Conservation (phyloP, 2,113 vertebrate species). For the Pavo muticus region DNA sequence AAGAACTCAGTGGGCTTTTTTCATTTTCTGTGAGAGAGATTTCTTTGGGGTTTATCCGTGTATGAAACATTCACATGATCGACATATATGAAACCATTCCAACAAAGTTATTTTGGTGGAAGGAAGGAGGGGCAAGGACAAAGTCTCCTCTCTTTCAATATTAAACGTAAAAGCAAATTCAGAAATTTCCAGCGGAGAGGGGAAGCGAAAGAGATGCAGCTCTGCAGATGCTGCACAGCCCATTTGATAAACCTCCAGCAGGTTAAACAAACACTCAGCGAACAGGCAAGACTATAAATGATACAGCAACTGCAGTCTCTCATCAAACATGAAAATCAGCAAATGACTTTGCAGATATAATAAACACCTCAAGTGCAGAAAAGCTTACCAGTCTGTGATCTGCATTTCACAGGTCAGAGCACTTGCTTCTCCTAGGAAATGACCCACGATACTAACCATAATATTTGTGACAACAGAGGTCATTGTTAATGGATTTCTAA, state of each 20-base stretch:
- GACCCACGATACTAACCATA: background rate
- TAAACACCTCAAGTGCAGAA: constrained; percentile 46
- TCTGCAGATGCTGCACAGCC: constrained; percentile 30
- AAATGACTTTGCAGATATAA: constrained; percentile 56
- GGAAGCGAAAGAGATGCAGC: constrained; percentile 2
- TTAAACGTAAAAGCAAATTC: background rate
- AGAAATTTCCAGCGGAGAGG: background rate
- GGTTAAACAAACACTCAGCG: constrained; percentile 51
- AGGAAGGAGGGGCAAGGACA: background rate
- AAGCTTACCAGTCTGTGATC: constrained; percentile 27
- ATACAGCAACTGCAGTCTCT: constrained; percentile 30
- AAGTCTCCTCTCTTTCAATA: background rate
- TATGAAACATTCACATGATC: background rate
- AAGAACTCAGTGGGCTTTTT: background rate
- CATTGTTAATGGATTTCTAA: constrained; percentile 37
- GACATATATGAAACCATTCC: background rate
- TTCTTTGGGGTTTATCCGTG: background rate
- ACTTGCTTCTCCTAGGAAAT: constrained; percentile 4
- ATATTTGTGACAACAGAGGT: constrained; percentile 35
- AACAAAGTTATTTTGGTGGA: background rate
- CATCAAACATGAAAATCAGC: constrained; percentile 48
- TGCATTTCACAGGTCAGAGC: constrained; percentile 52
- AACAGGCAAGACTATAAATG: constrained; percentile 1
- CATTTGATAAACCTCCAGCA: constrained; percentile 45
- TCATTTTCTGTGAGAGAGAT: background rate